Percentiles rank a stretch among this genome's conserved stretches.
Evolutionary conservation across 2,888 invertebrate genomes (phyloP).

Genomic region (Mantis religiosa): DNA sequence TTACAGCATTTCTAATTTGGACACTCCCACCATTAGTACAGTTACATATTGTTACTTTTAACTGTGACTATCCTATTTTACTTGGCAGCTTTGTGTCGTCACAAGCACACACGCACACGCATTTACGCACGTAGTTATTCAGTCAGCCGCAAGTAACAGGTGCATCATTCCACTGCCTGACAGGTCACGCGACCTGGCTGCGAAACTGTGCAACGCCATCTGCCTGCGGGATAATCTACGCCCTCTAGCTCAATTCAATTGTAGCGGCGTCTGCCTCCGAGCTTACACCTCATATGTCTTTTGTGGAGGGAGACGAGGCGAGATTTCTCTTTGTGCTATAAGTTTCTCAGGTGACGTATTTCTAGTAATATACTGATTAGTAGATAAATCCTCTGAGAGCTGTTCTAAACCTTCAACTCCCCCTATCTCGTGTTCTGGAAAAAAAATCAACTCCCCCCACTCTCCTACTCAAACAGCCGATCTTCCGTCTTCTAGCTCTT

Average conservation of each 20-base stretch:
- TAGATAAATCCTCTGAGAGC: conserved; percentile 23
- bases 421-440: not conserved
- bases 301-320: not conserved
- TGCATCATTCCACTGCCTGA: not conserved
- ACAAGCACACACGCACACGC: too few species aligned
- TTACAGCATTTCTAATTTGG: too few species aligned
- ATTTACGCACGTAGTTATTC: too few species aligned
- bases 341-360: not conserved
- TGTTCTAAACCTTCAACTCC: not conserved
- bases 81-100: too few species aligned
- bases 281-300: not conserved
- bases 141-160: not conserved
- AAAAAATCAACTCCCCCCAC: not conserved
- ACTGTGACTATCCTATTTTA: too few species aligned
- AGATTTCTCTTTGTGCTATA: not conserved
- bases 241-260: not conserved
- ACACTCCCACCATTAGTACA: too few species aligned
- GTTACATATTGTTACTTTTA: too few species aligned
- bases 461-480: not conserved
- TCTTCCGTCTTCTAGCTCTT: not conserved
- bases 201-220: not conserved
- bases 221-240: not conserved
- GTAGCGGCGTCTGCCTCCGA: not conserved
- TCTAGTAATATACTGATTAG: conserved; percentile 21
- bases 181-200: not conserved